Percentiles rank a stretch among this genome's conserved stretches.
Evolutionary conservation across 2,888 invertebrate genomes (phyloP).

Genomic region (Pimpla rufipes): DNA sequence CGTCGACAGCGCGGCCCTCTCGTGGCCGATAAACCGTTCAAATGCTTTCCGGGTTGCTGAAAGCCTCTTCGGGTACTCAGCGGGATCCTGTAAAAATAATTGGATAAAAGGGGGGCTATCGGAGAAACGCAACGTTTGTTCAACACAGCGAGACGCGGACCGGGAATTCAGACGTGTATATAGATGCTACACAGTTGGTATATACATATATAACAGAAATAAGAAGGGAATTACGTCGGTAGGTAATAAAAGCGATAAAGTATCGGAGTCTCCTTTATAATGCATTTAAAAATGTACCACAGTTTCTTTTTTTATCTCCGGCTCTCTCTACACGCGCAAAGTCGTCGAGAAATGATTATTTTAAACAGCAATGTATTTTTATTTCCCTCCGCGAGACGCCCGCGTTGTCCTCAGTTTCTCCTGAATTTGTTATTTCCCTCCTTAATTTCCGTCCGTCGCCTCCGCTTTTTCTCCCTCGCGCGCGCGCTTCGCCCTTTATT

Average conservation of each 20-base stretch:
- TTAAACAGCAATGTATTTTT: no score
- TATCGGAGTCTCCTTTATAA: not conserved
- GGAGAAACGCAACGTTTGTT: slow-evolving; percentile 5
- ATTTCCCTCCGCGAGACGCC: no score
- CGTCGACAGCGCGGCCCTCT: not conserved
- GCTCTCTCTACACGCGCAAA: no score
- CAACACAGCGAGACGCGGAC: not conserved
- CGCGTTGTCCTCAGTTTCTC: not conserved
- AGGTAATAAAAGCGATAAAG: not conserved
- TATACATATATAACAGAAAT: not conserved
- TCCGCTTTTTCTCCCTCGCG: slow-evolving; percentile 11
- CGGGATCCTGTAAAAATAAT: slow-evolving; percentile 71
- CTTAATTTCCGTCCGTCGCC: not conserved
- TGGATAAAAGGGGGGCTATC: slow-evolving; percentile 65
- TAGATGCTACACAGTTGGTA: not conserved
- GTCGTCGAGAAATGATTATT: not conserved
- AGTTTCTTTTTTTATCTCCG: no score
- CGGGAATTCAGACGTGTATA: not conserved
- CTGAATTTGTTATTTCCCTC: not conserved
- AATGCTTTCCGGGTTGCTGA: slow-evolving; percentile 72
- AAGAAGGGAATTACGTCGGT: not conserved
- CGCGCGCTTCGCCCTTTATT: slow-evolving; percentile 28
- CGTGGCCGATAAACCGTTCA: slow-evolving; percentile 71
- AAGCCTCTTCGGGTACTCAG: slow-evolving; percentile 66
- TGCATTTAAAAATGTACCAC: not conserved